Base-by-base conservation (phyloP, 1,140 invertebrate genomes). In the Heliconius hewitsoni region DNA sequence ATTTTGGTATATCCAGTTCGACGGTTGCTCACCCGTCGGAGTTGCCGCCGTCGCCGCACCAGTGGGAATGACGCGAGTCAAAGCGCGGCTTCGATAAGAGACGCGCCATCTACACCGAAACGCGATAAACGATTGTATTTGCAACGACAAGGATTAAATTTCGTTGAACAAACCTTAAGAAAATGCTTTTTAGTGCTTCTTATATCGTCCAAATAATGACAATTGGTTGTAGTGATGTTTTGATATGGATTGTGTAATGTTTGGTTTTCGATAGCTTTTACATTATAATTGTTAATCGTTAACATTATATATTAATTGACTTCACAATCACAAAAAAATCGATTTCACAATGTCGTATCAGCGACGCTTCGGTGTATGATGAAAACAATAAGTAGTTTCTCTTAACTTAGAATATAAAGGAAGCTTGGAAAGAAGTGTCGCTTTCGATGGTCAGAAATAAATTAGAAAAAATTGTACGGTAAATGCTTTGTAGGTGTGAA, bases 11-110 rank as follows among this genome's bases (percentile, higher is more conserved):
- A 52, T 97, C 85, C 96, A 98, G 98, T 95, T 99, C 98, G 80
- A 98, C 98, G 82, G 98, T 99, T 91, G 99, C 99, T 81, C 98
- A 99, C 95, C 98, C 98, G 72, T 99, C 98, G 77, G 98, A 99
- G 96, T 95, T 99, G 92, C 99, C 98, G 86, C 98, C 98, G 37
- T 99, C 98, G 87, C 98, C 98, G 80, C 98, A 99, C 95, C 97
- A 99, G 91, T 99, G 98, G 99, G 98, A 99, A 96, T 98, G 96
- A 96, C 96, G 95, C 87, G 88, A 88, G 84, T 71, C 82, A 70
- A 82, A 81, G 87, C 92, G 86, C 85, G 85, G 82, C 85, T 79
- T 83, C 78, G 84, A 86, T 85, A 84, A 84, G 88, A 88, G 86
- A 83, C 89, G 89, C 87, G 86, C 86, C 82, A 81, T 83, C 71